A percentile compares a stretch with the other conserved stretches of the same genome.
These are phyloP conservation scores for Drosophila seguyi DNA, from an alignment of 1,140 invertebrate genomes.

Conservation along the genomic window DNA sequence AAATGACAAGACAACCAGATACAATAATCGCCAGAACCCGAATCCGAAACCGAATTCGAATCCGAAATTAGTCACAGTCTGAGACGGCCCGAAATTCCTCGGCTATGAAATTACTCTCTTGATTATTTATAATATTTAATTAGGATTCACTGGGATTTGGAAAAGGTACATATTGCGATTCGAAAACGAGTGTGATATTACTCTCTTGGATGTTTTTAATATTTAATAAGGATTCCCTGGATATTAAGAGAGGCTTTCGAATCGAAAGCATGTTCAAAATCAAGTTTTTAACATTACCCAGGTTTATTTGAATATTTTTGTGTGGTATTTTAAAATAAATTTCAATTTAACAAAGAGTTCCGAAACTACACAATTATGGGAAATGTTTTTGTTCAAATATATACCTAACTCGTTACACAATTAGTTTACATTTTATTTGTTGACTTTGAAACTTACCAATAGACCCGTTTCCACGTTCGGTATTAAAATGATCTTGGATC, in stretches of 20 bases:
- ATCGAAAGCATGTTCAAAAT: no score
- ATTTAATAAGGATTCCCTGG: no score
- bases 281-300: no score
- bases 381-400: background rate
- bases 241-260: no score
- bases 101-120: background rate
- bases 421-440: background rate
- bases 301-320: no score
- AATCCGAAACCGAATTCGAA: conserved; percentile 27
- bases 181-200: no score
- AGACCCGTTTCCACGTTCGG: conserved; percentile 97
- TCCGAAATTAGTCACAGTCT: conserved; percentile 42
- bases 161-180: background rate
- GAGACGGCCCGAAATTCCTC: conserved; percentile 4
- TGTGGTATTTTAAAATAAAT: no score
- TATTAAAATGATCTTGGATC: conserved; percentile 94
- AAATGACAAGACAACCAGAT: conserved; percentile 36
- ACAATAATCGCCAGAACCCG: conserved; percentile 41
- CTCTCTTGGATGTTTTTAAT: no score
- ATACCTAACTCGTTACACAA: background rate
- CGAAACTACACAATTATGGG: no score
- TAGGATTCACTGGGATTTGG: background rate
- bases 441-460: conserved; percentile 89
- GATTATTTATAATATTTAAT: background rate
- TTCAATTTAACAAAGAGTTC: no score